A percentile compares a stretch with the other conserved stretches of the same genome.
phyloP scores from a whole-genome alignment of 2,113 vertebrate genomes.

The Nothoprocta perdicaria region DNA sequence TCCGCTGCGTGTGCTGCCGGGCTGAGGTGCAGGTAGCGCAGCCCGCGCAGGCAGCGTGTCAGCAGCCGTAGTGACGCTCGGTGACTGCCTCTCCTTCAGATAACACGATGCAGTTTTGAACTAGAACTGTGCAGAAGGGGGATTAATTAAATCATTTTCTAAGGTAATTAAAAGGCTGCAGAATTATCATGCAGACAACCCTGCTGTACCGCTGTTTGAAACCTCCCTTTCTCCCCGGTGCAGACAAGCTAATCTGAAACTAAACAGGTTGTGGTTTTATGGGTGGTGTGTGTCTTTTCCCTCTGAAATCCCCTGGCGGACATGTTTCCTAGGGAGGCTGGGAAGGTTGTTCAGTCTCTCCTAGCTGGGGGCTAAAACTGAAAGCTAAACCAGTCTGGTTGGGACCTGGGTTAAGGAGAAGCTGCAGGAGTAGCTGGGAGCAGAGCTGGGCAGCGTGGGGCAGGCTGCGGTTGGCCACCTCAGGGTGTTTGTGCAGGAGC shows the following conservation, averaged over 20 bases:
- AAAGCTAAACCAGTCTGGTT: not conserved
- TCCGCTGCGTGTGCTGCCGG: not conserved
- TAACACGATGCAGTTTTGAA: not conserved
- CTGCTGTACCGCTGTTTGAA: not conserved
- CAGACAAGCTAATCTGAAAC: not conserved
- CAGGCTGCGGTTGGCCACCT: not conserved
- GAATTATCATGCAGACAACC: not conserved
- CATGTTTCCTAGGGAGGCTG: not conserved
- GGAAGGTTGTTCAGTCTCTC: not conserved
- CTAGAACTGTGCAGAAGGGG: not conserved
- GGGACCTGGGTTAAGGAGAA: not conserved
- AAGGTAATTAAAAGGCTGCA: conserved; percentile 50
- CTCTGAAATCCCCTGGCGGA: not conserved
- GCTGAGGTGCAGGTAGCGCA: not conserved
- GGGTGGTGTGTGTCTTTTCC: not conserved
- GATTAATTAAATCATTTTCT: conserved; percentile 53
- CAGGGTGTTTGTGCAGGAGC: not conserved
- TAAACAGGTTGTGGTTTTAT: not conserved
- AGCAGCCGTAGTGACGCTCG: rapidly evolving
- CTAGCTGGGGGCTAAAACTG: no score
- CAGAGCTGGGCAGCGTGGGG: not conserved
- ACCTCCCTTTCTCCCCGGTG: not conserved
- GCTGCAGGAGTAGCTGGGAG: not conserved
- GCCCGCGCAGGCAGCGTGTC: not conserved
- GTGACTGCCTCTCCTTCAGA: not conserved